Conservation (phyloP, 64 coral and sea anemone genomes). For the Dendronephthya gigantea region DNA sequence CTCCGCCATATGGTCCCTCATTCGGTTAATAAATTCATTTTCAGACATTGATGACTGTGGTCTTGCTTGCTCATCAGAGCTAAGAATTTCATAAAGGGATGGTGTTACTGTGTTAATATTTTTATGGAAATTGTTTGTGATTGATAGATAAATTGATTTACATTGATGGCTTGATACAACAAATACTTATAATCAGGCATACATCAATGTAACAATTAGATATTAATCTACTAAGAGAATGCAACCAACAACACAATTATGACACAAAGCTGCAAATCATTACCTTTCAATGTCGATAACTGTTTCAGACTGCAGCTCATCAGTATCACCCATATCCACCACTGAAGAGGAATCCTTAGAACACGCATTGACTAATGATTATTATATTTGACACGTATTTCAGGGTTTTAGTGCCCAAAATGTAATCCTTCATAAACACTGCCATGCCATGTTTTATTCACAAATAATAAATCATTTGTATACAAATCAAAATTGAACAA, state of each 20-base stretch:
- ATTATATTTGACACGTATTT: neutral
- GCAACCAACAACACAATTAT: too few species aligned
- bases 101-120: too few species aligned
- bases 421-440: too few species aligned
- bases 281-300: constrained; percentile 64
- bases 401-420: neutral
- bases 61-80: constrained; percentile 46
- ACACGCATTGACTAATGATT: too few species aligned
- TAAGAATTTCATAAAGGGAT: neutral
- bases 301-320: constrained; percentile 87
- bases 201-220: too few species aligned
- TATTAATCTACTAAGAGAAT: too few species aligned
- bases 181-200: neutral
- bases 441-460: too few species aligned
- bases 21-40: constrained; percentile 92
- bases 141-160: neutral
- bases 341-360: constrained; percentile 89
- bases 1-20: constrained; percentile 83
- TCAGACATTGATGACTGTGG: constrained; percentile 71
- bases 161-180: too few species aligned
- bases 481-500: neutral
- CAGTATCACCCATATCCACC: constrained; percentile 75
- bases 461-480: too few species aligned
- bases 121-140: too few species aligned
- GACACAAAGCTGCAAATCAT: too few species aligned